A percentile compares a stretch with the other conserved stretches of the same genome.
Evolutionary conservation across 1,140 invertebrate genomes (phyloP).

Genomic region (Cydia fagiglandana): DNA sequence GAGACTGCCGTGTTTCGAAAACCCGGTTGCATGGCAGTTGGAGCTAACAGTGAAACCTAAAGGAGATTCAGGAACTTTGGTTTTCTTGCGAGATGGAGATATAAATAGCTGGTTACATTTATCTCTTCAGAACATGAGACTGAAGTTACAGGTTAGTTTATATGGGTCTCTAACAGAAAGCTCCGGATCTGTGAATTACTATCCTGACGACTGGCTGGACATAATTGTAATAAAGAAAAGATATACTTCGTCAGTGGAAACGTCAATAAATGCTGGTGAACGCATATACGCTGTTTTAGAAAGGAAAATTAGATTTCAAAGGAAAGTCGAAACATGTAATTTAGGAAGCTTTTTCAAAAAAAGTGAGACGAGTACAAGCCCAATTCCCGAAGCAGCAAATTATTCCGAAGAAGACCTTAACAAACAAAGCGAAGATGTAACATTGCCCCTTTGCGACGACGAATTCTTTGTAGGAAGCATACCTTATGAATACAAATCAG

Average conservation of each 20-base stretch:
- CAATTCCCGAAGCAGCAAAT: neutral
- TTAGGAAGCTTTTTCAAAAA: neutral
- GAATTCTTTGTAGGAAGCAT: slow-evolving; percentile 66
- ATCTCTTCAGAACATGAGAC: slow-evolving; percentile 55
- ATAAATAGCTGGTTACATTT: slow-evolving; percentile 57
- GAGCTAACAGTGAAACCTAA: slow-evolving; percentile 62
- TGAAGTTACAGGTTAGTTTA: slow-evolving; percentile 49
- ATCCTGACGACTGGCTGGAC: slow-evolving; percentile 64
- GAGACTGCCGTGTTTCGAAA: slow-evolving; percentile 60
- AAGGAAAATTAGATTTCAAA: slow-evolving; percentile 34
- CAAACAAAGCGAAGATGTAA: neutral
- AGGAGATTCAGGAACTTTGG: slow-evolving; percentile 54
- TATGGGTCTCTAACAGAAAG: slow-evolving; percentile 52
- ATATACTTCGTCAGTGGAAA: slow-evolving; percentile 58
- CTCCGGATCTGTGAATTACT: slow-evolving; percentile 54
- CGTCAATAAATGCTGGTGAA: slow-evolving; percentile 58
- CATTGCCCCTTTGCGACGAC: slow-evolving; percentile 47
- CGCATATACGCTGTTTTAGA: slow-evolving; percentile 55
- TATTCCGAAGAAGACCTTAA: neutral
- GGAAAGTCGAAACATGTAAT: slow-evolving; percentile 21
- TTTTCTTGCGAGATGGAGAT: slow-evolving; percentile 52
- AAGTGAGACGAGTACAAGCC: neutral
- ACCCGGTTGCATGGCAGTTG: slow-evolving; percentile 59
- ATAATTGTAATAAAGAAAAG: slow-evolving; percentile 54
- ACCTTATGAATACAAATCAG: slow-evolving; percentile 46